phyloP scores from a whole-genome alignment of 2,113 vertebrate genomes.

The Panthera uncia region DNA sequence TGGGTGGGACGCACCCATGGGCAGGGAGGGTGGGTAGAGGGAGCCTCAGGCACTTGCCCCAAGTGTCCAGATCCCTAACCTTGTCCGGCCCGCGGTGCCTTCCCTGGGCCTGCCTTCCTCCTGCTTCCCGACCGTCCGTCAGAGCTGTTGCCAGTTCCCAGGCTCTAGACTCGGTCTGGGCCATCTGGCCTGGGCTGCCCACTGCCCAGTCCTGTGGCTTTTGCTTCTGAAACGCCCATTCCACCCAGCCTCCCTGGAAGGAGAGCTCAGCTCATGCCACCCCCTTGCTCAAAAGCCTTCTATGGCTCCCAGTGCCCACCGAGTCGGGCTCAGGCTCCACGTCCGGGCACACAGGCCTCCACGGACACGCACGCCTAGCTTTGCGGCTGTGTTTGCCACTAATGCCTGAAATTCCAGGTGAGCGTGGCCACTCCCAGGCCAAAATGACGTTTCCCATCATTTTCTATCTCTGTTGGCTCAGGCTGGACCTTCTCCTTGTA shows the following conservation, averaged over 20 bases:
- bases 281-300: background rate
- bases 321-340: accelerated
- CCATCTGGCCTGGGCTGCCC: background rate
- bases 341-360: background rate
- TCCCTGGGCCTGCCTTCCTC: background rate
- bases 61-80: background rate
- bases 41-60: background rate
- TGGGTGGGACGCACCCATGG: accelerated
- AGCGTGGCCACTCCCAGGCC: background rate
- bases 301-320: background rate
- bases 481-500: background rate
- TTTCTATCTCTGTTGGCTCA: accelerated
- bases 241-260: background rate
- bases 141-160: accelerated
- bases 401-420: no score
- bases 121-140: accelerated
- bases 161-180: background rate
- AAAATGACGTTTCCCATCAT: accelerated
- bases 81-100: accelerated
- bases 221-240: background rate
- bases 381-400: no score
- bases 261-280: background rate
- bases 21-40: accelerated
- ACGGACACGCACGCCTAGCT: accelerated
- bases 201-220: background rate